Percentiles rank a stretch among this genome's conserved stretches.
Evolutionary conservation across 2,888 invertebrate species (phyloP).

Genomic region (Heliconius aoede): DNA sequence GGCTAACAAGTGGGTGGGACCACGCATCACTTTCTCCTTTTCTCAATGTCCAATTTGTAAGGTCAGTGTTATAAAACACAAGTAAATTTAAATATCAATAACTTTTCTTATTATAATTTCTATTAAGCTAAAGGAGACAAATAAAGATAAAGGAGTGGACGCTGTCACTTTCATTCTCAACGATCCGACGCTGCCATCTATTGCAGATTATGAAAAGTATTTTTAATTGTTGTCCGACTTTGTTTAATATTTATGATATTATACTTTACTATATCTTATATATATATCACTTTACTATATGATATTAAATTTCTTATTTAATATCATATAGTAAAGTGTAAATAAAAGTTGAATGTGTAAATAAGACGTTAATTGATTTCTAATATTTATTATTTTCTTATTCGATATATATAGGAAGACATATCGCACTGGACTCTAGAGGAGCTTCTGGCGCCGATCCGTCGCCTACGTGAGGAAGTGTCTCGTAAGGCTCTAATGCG

Average conservation of each 20-base stretch:
- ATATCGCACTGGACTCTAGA: slow-evolving; percentile 92
- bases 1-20: slow-evolving; percentile 95
- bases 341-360: too few species aligned
- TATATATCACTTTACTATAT: too few species aligned
- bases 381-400: not conserved
- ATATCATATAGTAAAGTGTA: too few species aligned
- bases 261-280: too few species aligned
- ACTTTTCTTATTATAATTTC: too few species aligned
- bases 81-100: too few species aligned
- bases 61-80: slow-evolving; percentile 70
- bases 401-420: slow-evolving; percentile 82
- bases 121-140: not conserved
- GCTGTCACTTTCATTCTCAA: not conserved
- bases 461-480: slow-evolving; percentile 93
- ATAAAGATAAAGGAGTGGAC: not conserved
- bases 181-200: not conserved
- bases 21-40: slow-evolving; percentile 97
- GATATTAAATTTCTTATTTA: too few species aligned
- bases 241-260: too few species aligned
- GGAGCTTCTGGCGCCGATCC: slow-evolving; percentile 91
- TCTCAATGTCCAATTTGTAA: slow-evolving; percentile 98
- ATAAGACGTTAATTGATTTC: too few species aligned
- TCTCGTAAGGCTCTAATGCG: slow-evolving; percentile 97
- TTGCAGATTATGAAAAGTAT: not conserved
- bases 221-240: not conserved